Base-by-base conservation (phyloP, 1,140 invertebrate genomes). In the Arion vulgaris region DNA sequence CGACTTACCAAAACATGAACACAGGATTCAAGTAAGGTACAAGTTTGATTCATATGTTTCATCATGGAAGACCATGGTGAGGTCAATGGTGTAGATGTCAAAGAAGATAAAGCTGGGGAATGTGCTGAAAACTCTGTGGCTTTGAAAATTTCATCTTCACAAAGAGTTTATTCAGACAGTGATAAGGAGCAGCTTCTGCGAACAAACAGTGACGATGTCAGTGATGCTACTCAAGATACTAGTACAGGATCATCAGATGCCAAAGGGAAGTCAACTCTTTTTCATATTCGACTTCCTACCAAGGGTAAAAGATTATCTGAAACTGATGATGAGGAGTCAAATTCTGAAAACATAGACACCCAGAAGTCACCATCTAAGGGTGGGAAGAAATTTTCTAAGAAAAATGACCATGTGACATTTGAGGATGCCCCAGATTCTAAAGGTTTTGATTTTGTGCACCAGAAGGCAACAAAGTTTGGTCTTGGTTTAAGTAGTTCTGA, bases 401-500 rank as follows among this genome's bases (percentile, higher is more conserved):
- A 66, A 66, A 32, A 17, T 32, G n/a, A 53, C 2, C 73, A 75
- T 75, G 73, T 53, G 13, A 26, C 41, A 9, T 75, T 75, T n/a
- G 32, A 53, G 62, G 49, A 53, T 34, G 45, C 13, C 13, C 19
- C 39, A 5, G n/a, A 75, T 34, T 26, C 73, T 39, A 51, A 75
- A 34, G 9, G 36, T n/a, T 76, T 78, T 39, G 76, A 39, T 26
- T 78, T 78, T 78, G 76, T 78, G 9, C n/a, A 41, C 2, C 28
- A 78, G 32, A 62, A 68, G 57, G 76, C 76, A 34, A 78, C 23
- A 13, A 62, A 41, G 57, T 78, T 78, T 68, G 76, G 76, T n/a
- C 38, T 41, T 49, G 76, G 76, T 1, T 7, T 57, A 38, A 78
- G 76, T 68, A 66, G 76, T 39, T 49, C 76, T n/a, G 76, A 78